Evolutionary conservation across 2,797 vertebrate genomes (phyloP), one percentile per base, ranked within the genome.

Genomic region (Onychomys torridus): DNA sequence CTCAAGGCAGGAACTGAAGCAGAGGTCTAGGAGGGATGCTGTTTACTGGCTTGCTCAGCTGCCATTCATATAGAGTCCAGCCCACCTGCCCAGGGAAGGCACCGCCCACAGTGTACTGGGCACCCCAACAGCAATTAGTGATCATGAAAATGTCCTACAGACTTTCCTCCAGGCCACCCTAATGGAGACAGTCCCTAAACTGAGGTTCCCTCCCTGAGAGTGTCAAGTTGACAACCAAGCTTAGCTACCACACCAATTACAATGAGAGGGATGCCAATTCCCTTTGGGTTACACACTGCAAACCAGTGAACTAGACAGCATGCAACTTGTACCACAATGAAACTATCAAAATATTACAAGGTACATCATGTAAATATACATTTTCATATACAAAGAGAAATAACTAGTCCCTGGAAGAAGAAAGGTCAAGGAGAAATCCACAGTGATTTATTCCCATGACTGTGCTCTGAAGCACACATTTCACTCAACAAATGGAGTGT

Each of bases 311-410:
- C 40, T 49, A 75, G 25, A 87, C 16, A 32, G 17, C 19, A 34
- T 69, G 6, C 69, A 92, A 77, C 55, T 87, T 67, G 40, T 83
- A 92, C 46, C 10, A 89, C 46, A 95, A 43, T 40, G 88, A 90
- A 94, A 13, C 6, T 65, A 29, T 67, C 76, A 89, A 89, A 81
- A 87, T 78, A 76, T 89, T 65, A 82, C 21, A 37, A 76, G 71
- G 43, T 27, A 57, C 61, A 71, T 34, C 10, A 3, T 85, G 46
- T 43, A 81, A 90, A 81, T n/a, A n/a, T 4, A n/a, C 49, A 79
- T 23, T 57, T 57, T 37, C 52, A 57, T n/a, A 23, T n/a, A n/a
- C 9, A 5, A 34, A 34, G 49, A 29, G 52, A 55, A 55, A 21
- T 19, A 78, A 52, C 29, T 11, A 34, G 32, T 12, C 29, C 49